Evolutionary conservation across 2,888 invertebrate species (phyloP).

Genomic region (Drosophila gaucha): DNA sequence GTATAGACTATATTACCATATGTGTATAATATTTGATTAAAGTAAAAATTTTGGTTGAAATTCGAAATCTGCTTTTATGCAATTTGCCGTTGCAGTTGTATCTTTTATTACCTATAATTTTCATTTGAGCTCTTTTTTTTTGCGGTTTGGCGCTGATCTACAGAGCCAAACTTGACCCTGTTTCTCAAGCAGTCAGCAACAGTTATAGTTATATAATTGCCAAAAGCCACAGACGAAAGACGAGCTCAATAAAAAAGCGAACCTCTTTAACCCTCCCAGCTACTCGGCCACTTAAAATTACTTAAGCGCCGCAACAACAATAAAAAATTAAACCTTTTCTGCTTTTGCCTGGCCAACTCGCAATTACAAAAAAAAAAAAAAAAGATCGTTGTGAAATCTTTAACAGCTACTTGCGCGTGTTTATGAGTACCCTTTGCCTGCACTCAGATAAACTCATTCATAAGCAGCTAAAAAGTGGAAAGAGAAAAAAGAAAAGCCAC

Average conservation of each 20-base stretch:
- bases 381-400: conserved; percentile 55
- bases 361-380: conserved; percentile 37
- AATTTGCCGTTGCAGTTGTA: conserved; percentile 21
- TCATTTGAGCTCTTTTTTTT: conserved; percentile 23
- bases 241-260: conserved; percentile 44
- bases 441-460: conserved; percentile 25
- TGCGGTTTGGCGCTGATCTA: conserved; percentile 52
- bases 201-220: conserved; percentile 69
- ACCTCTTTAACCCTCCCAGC: conserved; percentile 61
- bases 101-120: conserved; percentile 51
- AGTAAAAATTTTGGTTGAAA: conserved; percentile 1
- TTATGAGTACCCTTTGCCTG: conserved; percentile 25
- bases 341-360: conserved; percentile 12
- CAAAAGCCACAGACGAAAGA: conserved; percentile 39
- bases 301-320: conserved; percentile 40
- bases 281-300: conserved; percentile 59
- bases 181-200: conserved; percentile 56
- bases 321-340: conserved; percentile 28
- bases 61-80: conserved; percentile 15
- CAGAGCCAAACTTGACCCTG: conserved; percentile 74
- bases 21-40: neutral
- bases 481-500: conserved; percentile 28
- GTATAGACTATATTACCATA: neutral
- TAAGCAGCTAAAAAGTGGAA: neutral
- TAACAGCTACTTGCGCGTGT: conserved; percentile 3